Base-by-base conservation (phyloP, 2,888 invertebrate genomes). In the Diadegma fenestrale region DNA sequence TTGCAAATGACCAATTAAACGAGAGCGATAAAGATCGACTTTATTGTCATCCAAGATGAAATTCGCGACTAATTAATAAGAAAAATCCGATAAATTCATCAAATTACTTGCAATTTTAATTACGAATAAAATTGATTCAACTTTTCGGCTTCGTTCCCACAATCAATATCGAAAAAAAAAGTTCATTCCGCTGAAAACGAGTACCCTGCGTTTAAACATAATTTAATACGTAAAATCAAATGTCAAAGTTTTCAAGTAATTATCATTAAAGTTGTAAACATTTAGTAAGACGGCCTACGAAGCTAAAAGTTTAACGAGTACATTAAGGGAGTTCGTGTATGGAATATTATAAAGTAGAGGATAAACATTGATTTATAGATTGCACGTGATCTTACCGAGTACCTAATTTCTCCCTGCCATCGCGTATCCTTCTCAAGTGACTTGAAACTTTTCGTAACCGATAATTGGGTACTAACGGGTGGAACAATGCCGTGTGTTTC, bases 281-380 rank as follows among this genome's bases (percentile, higher is more conserved):
- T 19, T 41, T 76, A 33, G 26, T 63, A 63, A 73, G 41, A 41
- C 17, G 19, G n/a, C 45, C 17, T n/a, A 14, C 4, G 41, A 54
- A 41, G 66, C 26, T 26, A 41, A 71, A 80, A 64, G 51, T 63
- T 80, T 37, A 51, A 71, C 30, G 48, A 41, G 63, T 72, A 63
- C 51, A 80, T 80, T 71, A 80, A 37, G 37, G 22, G n/a, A 80
- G 41, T 72, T 72, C 63, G 73, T 73, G 51, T 41, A 71, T 71
- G 79, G 14, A 43, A 69, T 79, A 61, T 72, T 80, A 48, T 64
- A 45, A 22, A 45, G 41, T 68, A 22, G 37, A 71, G 10, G n/a
- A 64, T 80, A 64, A 48, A 64, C 72, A 69, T 80, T 82, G 86
- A 87, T 87, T 87, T 86, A 87, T 84, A 75, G 86, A 86, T 75